A percentile compares a stretch with the other conserved stretches of the same genome.
Conservation (phyloP, 2,888 invertebrate species). For the Chrysolina americana region DNA sequence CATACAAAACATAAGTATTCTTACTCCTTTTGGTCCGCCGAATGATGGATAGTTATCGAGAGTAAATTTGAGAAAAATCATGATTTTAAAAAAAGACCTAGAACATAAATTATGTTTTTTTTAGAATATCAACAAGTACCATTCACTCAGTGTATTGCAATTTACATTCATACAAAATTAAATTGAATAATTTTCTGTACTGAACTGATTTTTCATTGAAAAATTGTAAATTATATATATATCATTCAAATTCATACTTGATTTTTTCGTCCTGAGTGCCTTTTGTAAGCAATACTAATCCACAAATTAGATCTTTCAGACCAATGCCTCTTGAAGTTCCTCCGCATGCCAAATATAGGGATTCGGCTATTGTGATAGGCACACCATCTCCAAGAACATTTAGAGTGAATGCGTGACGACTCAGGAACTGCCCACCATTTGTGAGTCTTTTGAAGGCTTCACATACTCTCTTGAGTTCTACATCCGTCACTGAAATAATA, state of each 20-base stretch:
- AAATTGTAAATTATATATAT: neutral
- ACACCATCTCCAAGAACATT: conserved; percentile 92
- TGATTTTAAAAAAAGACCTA: no score
- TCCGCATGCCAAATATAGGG: conserved; percentile 87
- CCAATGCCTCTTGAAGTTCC: conserved; percentile 86
- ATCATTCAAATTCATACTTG: conserved; percentile 72
- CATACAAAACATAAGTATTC: no score
- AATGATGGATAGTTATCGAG: no score
- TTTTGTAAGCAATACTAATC: conserved; percentile 87
- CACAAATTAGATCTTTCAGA: conserved; percentile 88
- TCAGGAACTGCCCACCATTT: conserved; percentile 79
- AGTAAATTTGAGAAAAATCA: no score
- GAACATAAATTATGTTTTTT: no score
- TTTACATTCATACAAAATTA: no score
- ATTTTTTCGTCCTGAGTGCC: conserved; percentile 90
- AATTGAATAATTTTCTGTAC: no score
- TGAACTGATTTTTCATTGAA: no score
- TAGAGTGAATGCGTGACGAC: conserved; percentile 83
- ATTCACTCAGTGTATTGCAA: no score
- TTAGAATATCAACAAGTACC: no score
- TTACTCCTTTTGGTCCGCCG: no score
- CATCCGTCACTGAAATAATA: conserved; percentile 81
- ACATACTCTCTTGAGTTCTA: conserved; percentile 85
- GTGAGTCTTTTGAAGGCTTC: conserved; percentile 91
- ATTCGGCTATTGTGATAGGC: conserved; percentile 85